A percentile compares a stretch with the other conserved stretches of the same genome.
phyloP scores from a whole-genome alignment of 2,797 vertebrate genomes.

The Coccyzus lansbergi region DNA sequence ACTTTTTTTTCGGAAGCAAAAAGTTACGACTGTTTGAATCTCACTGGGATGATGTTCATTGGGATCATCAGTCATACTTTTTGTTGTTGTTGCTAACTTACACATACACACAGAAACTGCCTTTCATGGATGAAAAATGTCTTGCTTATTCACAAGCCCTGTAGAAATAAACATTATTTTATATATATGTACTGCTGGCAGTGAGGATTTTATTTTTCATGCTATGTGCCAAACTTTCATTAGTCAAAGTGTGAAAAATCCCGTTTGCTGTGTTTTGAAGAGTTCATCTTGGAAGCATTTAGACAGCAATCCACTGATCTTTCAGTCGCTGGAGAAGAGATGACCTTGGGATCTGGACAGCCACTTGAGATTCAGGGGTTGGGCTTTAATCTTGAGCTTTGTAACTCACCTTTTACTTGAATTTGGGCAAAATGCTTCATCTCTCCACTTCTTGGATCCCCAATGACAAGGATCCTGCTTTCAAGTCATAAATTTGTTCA shows the following conservation, averaged over 20 bases:
- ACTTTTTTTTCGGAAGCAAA: constrained; percentile 18
- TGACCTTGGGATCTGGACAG: background rate
- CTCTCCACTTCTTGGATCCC: constrained; percentile 5
- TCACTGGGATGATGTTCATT: constrained; percentile 18
- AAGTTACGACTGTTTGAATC: background rate
- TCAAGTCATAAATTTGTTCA: constrained; percentile 50
- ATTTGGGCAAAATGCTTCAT: constrained; percentile 24
- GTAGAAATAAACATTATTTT: constrained; percentile 62
- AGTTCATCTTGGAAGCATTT: constrained; percentile 19
- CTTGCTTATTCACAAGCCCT: constrained; percentile 55
- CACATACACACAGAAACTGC: constrained; percentile 44
- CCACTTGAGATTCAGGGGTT: background rate
- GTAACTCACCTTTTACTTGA: background rate
- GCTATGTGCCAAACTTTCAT: constrained; percentile 62
- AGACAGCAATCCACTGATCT: constrained; percentile 17
- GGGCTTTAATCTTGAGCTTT: constrained; percentile 9
- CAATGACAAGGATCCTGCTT: constrained; percentile 29
- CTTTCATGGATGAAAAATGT: constrained; percentile 64
- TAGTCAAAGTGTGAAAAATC: constrained; percentile 68
- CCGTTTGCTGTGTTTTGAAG: constrained; percentile 48
- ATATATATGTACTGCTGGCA: constrained; percentile 47
- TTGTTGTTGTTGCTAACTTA: constrained; percentile 43
- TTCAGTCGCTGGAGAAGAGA: background rate
- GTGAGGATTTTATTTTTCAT: constrained; percentile 42
- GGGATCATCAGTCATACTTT: constrained; percentile 29